Base-by-base conservation (phyloP, 2,888 invertebrate species). In the Thymelicus acteon region DNA sequence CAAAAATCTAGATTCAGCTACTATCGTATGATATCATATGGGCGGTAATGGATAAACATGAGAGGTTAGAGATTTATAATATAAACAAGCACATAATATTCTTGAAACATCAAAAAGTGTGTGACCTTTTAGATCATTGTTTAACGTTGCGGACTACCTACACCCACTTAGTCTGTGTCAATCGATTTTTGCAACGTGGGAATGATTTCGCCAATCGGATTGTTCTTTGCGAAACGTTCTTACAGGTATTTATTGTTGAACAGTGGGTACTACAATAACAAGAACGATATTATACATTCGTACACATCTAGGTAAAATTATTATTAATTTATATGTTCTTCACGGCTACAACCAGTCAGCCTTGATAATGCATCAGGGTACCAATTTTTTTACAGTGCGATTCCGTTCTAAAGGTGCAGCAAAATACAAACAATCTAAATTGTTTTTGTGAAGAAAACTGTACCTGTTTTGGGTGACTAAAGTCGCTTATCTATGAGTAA, bases 161-260 rank as follows among this genome's bases (percentile, higher is more conserved):
- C 54, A 62, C 19, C 19, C 31, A 39, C 63, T 69, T 58, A 58
- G 69, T 69, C 47, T 57, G 44, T 62, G 47, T 15, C 5, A 69
- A 24, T 49, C 57, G 47, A 69, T 69, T 58, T 58, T 39, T 24
- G 44, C 10, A 39, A 63, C 63, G 69, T 69, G 69, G 63, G 69
- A 69, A 69, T 58, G 63, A 69, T 69, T 69, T 69, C 69, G 58
- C 69, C 66, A 58, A 66, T 47, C 24, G 37, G 47, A 48, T 63
- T 58, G 57, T 58, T 58, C 24, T 69, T 19, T 60, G 39, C 52
- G 24, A 65, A 65, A 60, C 44, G 57, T 19, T 48, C n/a, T n/a
- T 67, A 49, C 31, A 12, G 5, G 6, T 58, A 10, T 13, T 13
- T 58, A 13, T 37, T 37, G n/a, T 37, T 37, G 10, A 58, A 19